phyloP scores from a whole-genome alignment of 2,888 invertebrate genomes.

The Tyria jacobaeae region DNA sequence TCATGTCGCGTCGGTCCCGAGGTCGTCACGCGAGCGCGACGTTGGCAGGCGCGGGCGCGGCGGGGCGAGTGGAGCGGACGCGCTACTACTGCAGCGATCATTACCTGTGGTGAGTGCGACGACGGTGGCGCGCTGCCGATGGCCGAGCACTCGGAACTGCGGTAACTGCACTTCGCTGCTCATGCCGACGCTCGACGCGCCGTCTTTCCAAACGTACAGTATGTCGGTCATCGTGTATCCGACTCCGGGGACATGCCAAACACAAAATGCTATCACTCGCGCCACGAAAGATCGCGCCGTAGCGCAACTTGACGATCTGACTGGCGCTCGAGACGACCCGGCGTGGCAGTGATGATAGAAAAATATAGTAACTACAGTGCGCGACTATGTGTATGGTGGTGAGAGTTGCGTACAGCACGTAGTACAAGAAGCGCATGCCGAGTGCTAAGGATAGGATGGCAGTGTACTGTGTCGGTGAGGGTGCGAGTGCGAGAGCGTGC shows the following conservation, averaged over 20 bases:
- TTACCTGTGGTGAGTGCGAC: constrained; percentile 97
- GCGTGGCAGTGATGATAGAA: constrained; percentile 56
- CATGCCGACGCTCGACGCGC: constrained; percentile 95
- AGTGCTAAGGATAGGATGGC: constrained; percentile 6
- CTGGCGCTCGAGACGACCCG: constrained; percentile 38
- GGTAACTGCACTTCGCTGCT: constrained; percentile 96
- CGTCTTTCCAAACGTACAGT: constrained; percentile 96
- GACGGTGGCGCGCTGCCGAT: constrained; percentile 95
- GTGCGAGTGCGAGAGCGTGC: constrained; percentile 16
- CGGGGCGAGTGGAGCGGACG: constrained; percentile 13
- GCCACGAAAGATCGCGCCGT: constrained; percentile 55
- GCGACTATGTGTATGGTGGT: constrained; percentile 32
- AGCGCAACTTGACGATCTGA: constrained; percentile 35
- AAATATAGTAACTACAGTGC: constrained; percentile 53
- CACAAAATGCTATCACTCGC: constrained; percentile 75
- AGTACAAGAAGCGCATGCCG: constrained; percentile 35
- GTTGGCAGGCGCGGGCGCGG: constrained; percentile 39
- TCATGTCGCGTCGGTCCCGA: constrained; percentile 26
- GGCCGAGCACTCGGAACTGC: constrained; percentile 97
- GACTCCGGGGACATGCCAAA: constrained; percentile 88
- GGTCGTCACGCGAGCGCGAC: constrained; percentile 23
- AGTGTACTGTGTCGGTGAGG: too few relatives aligned
- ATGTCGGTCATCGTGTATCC: constrained; percentile 97
- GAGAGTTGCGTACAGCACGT: constrained; percentile 4
- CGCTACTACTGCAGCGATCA: constrained; percentile 39